Conservation (phyloP, 2,888 invertebrate species). For the Conistra vaccinii region DNA sequence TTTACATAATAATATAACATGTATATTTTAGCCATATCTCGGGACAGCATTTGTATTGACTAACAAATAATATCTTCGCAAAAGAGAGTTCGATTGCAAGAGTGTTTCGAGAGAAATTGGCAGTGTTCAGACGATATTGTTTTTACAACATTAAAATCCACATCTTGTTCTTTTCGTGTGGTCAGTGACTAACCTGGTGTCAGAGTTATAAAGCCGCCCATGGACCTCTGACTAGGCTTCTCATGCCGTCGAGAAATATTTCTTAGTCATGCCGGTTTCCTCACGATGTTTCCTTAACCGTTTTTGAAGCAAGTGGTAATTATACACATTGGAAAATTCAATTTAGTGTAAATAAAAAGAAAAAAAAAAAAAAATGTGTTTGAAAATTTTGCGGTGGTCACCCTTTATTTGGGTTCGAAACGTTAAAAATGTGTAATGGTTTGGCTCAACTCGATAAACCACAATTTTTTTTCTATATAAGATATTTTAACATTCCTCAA, state of each 20-base stretch:
- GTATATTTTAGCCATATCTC: constrained; percentile 14
- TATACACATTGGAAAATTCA: not conserved
- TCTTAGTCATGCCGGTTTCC: too few species aligned
- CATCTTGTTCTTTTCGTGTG: too few species aligned
- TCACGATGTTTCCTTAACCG: too few species aligned
- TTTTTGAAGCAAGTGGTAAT: too few species aligned
- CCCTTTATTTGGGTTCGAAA: not conserved
- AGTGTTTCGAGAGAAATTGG: not conserved
- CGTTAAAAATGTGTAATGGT: not conserved
- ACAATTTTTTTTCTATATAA: not conserved
- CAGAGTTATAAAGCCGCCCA: too few species aligned
- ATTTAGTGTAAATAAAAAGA: not conserved
- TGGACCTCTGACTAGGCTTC: too few species aligned
- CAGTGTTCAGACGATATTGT: not conserved
- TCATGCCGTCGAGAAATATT: too few species aligned
- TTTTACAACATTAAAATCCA: not conserved
- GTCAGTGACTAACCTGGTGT: too few species aligned
- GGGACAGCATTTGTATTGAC: not conserved
- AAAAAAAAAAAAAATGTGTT: not conserved
- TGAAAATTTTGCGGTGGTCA: not conserved
- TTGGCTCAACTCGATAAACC: not conserved
- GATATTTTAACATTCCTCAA: too few species aligned
- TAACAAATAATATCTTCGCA: not conserved
- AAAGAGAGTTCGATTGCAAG: not conserved
- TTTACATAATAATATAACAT: constrained; percentile 43